phyloP scores from a whole-genome alignment of 1,140 invertebrate genomes.

The Polypedilum pembai region DNA sequence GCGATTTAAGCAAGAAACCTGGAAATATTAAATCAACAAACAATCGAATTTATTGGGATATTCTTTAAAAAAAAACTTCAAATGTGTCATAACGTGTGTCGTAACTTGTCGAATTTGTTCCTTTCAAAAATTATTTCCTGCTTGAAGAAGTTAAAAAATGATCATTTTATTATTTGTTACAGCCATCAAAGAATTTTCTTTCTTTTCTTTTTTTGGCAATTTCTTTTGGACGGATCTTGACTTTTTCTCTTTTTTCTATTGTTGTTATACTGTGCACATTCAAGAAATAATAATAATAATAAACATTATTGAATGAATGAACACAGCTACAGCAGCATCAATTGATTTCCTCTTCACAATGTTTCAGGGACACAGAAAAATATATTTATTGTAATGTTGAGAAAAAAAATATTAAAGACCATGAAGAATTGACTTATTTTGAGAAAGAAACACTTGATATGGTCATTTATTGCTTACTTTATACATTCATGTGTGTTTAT shows the following conservation, averaged over 20 bases:
- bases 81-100: background rate
- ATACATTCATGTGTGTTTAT: too few relatives aligned
- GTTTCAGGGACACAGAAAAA: too few relatives aligned
- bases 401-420: background rate
- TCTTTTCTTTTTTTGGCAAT: background rate
- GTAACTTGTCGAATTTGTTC: background rate
- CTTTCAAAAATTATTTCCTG: background rate
- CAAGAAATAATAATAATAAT: background rate
- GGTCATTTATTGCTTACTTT: background rate
- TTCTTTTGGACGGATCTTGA: background rate
- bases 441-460: background rate
- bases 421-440: slow-evolving; percentile 5
- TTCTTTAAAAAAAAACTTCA: background rate
- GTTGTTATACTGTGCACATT: background rate
- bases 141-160: background rate
- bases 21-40: background rate
- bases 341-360: background rate
- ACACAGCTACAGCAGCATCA: background rate
- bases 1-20: background rate
- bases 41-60: background rate
- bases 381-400: too few relatives aligned
- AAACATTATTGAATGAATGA: background rate
- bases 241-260: background rate
- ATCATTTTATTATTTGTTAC: background rate
- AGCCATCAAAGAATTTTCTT: background rate